A percentile compares a stretch with the other conserved stretches of the same genome.
phyloP scores from a whole-genome alignment of 2,888 invertebrate species.

The Thelaira solivaga region DNA sequence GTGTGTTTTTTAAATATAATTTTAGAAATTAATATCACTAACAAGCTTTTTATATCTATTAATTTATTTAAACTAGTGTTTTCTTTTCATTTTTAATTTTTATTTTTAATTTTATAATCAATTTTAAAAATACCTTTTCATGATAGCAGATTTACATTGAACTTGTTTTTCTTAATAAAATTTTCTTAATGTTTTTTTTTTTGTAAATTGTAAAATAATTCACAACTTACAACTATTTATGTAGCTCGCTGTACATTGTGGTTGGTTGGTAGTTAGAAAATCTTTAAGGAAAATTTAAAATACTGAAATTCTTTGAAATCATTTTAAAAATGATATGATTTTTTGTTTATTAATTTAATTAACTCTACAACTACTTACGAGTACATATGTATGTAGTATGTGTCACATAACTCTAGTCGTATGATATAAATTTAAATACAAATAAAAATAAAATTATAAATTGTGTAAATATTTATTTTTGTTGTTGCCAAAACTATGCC shows the following conservation, averaged over 20 bases:
- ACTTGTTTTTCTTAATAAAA: neutral
- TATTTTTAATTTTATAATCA: neutral
- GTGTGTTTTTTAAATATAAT: constrained; percentile 49
- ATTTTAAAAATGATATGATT: neutral
- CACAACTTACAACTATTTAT: no score
- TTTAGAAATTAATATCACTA: constrained; percentile 77
- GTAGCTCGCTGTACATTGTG: no score
- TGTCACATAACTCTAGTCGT: no score
- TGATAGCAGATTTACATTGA: constrained; percentile 1
- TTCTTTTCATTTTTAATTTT: constrained; percentile 36
- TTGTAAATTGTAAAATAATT: no score
- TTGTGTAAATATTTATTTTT: no score
- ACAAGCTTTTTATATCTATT: constrained; percentile 71
- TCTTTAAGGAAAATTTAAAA: neutral
- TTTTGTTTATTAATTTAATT: neutral
- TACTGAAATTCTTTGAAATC: neutral
- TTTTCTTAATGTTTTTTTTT: no score
- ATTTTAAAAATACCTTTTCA: constrained; percentile 55
- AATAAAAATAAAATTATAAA: no score
- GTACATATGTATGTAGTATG: no score
- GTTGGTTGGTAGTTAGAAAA: no score
- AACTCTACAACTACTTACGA: no score
- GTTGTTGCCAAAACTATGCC: no score
- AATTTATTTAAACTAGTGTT: constrained; percentile 63
- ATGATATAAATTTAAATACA: no score